A percentile compares a stretch with the other conserved stretches of the same genome.
These are phyloP conservation scores for Crotalus tigris DNA, from an alignment of 2,113 vertebrate genomes.

Conservation along the genomic window DNA sequence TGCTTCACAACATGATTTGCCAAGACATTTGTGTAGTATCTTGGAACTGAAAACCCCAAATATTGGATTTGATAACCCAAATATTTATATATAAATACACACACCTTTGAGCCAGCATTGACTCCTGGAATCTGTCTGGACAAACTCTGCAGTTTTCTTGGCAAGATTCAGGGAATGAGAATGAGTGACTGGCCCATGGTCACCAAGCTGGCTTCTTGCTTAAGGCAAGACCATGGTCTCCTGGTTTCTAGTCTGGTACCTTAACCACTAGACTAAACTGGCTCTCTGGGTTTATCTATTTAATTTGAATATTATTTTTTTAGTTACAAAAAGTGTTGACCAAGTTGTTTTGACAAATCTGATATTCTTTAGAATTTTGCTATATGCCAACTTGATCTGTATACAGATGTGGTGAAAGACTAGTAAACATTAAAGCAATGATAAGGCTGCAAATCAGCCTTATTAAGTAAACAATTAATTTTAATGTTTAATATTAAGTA, in stretches of 20 bases:
- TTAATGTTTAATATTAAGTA: neutral
- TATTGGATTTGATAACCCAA: neutral
- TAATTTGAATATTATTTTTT: neutral
- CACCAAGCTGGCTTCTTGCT: neutral
- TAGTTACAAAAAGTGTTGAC: neutral
- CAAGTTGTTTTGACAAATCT: neutral
- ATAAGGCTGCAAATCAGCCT: neutral
- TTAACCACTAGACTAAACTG: neutral
- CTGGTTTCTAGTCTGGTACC: neutral
- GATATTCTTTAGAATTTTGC: neutral
- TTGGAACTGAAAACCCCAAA: neutral
- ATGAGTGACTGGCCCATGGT: neutral
- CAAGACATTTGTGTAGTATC: neutral
- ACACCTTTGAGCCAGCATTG: neutral
- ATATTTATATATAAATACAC: neutral
- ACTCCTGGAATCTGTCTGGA: neutral
- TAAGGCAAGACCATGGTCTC: neutral
- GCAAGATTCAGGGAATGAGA: neutral
- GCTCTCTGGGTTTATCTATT: neutral
- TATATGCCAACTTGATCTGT: neutral
- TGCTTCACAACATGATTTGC: neutral
- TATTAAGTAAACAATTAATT: neutral
- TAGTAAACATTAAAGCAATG: neutral
- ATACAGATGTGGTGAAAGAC: neutral
- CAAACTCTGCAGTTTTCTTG: neutral